A percentile compares a stretch with the other conserved stretches of the same genome.
These are phyloP conservation scores for Amazona vittata DNA, from an alignment of 2,113 vertebrate species.

Conservation along the genomic window DNA sequence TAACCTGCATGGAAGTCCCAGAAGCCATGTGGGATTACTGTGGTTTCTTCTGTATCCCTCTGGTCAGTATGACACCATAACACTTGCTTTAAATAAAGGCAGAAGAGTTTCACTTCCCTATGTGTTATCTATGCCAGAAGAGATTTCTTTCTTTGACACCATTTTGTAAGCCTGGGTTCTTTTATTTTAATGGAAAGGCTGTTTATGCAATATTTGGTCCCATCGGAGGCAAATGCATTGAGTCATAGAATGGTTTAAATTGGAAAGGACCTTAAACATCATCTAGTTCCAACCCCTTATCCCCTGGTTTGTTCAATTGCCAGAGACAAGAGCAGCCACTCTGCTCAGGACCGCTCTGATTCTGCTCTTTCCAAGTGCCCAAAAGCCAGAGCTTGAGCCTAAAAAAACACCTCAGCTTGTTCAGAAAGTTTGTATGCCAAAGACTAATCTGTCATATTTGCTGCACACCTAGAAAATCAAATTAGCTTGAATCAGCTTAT, in stretches of 20 bases:
- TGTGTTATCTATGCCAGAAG: not conserved
- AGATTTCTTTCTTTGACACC: not conserved
- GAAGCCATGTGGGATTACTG: not conserved
- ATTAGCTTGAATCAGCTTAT: not conserved
- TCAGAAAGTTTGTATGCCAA: not conserved
- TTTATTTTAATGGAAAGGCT: not conserved
- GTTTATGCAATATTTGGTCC: not conserved
- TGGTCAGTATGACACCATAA: not conserved
- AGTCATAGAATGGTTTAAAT: not conserved
- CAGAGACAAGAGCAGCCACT: not conserved
- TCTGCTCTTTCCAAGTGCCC: not conserved
- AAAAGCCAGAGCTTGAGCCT: not conserved
- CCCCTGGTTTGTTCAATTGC: not conserved
- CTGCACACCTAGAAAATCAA: not conserved
- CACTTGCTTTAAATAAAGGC: not conserved
- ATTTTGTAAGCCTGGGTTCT: rapidly evolving
- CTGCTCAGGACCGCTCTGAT: not conserved
- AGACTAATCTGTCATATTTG: not conserved
- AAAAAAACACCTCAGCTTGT: not conserved
- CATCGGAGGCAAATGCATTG: not conserved
- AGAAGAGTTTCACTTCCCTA: not conserved
- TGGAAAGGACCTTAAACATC: not conserved
- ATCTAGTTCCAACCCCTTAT: not conserved
- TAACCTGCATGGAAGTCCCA: not conserved
- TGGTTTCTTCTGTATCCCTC: not conserved